Evolutionary conservation across 1,140 invertebrate species (phyloP).

Genomic region (Cydia strobilella): DNA sequence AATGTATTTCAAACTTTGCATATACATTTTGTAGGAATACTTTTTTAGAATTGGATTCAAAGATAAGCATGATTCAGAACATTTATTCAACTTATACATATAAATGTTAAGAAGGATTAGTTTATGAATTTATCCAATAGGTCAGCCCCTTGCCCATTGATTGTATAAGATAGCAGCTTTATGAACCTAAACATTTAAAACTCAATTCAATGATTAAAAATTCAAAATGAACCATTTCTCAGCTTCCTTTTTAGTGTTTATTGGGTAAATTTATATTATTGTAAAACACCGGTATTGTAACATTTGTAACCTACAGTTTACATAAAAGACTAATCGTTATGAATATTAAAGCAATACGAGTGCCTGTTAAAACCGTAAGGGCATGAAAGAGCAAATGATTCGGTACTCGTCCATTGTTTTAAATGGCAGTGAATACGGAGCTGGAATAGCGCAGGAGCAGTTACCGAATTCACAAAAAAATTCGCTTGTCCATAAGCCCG

Average conservation of each 20-base stretch:
- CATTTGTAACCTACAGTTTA: neutral
- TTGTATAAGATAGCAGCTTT: too few relatives aligned
- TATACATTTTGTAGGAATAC: too few relatives aligned
- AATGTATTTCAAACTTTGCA: too few relatives aligned
- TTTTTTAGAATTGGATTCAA: too few relatives aligned
- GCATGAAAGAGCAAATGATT: constrained; percentile 48
- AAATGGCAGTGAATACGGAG: constrained; percentile 50
- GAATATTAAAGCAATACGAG: constrained; percentile 33
- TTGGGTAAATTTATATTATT: neutral
- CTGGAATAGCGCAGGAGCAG: constrained; percentile 28
- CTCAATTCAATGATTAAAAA: too few relatives aligned
- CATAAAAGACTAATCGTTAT: constrained; percentile 35
- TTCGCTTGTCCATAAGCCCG: neutral
- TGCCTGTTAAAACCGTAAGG: constrained; percentile 48
- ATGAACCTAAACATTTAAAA: too few relatives aligned
- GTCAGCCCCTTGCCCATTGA: too few relatives aligned
- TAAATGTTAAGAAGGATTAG: too few relatives aligned
- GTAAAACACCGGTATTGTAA: neutral
- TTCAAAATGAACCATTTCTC: too few relatives aligned
- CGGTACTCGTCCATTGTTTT: constrained; percentile 68
- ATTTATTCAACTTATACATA: too few relatives aligned
- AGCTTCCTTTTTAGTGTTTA: neutral
- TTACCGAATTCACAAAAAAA: neutral
- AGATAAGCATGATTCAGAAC: too few relatives aligned
- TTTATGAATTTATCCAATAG: too few relatives aligned